phyloP scores from a whole-genome alignment of 1,140 invertebrate genomes.

The Drosophila arawakana region DNA sequence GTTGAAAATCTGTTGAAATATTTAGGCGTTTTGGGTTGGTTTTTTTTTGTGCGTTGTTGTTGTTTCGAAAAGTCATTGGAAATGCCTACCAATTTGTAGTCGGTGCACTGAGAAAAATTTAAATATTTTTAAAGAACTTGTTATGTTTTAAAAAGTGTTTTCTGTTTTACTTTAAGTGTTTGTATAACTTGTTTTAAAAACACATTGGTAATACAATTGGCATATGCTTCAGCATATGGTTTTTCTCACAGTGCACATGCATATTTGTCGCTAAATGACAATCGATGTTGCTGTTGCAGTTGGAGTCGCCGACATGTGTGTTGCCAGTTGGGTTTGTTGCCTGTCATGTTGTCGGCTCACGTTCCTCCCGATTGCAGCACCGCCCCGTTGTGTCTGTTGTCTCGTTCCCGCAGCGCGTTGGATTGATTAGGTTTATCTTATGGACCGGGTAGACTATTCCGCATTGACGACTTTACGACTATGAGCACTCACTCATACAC shows the following conservation, averaged over 20 bases:
- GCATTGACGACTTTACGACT: constrained; percentile 49
- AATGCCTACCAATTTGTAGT: constrained; percentile 14
- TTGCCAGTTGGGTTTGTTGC: constrained; percentile 25
- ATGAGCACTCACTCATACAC: constrained; percentile 34
- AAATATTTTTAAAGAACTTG: too few relatives aligned
- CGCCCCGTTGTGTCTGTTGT: constrained; percentile 14
- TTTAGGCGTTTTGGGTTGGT: constrained; percentile 1
- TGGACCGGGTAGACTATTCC: constrained; percentile 71
- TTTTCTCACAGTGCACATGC: constrained; percentile 26
- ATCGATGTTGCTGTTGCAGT: constrained; percentile 27
- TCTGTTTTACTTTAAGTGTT: too few relatives aligned
- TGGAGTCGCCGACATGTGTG: constrained; percentile 10
- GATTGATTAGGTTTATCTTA: constrained; percentile 75
- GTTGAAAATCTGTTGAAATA: constrained; percentile 25
- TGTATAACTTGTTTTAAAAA: too few relatives aligned
- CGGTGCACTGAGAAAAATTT: constrained; percentile 7
- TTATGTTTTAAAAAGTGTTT: too few relatives aligned
- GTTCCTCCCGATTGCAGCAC: not conserved
- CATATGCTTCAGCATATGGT: not conserved
- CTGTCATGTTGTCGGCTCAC: constrained; percentile 27
- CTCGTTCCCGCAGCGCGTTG: constrained; percentile 39
- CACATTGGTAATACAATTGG: not conserved
- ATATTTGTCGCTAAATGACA: constrained; percentile 30
- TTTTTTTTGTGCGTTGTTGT: not conserved
- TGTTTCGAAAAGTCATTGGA: constrained; percentile 8